Base-by-base conservation (phyloP, 2,113 vertebrate species). In the Apus apus region DNA sequence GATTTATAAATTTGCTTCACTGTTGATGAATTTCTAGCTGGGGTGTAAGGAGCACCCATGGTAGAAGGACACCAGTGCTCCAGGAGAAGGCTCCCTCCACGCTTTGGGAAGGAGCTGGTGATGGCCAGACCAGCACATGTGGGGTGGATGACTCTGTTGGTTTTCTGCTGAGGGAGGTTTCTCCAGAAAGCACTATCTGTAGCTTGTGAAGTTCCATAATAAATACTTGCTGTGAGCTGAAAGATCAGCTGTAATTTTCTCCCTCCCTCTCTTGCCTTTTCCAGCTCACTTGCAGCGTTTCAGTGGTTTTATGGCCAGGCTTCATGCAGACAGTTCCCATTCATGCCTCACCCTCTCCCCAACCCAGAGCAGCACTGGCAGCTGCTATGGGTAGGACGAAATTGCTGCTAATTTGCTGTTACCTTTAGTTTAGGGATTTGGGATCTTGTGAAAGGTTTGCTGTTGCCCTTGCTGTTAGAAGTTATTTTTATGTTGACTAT, bases 111-210 rank as follows among this genome's bases (percentile, higher is more conserved):
- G 27, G 17, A 85, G 8, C 29, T 71, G 53, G 57, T 2, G 2
- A 4, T 50, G 2, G 1, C 40, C 17, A 9, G 50, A 7, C 38
- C 17, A 21, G 10, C 16, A 11, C 3, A 0, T 0, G 0, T 0
- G 13, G 34, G 38, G 27, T 0, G 8, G 77, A 48, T 0, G 1
- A 32, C 50, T 4, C 0, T 0, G 36, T 5, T 25, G 50, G 2
- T 61, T 48, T 70, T 7, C 22, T 92, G 73, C 80, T 74, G 65
- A 70, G 77, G 60, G 61, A 70, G 73, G 56, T 70, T 91, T 32
- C 89, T 77, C 22, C 77, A 38, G 84, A 40, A 51, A 38, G 27
- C 81, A 75, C 81, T 77, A 34, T 60, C 85, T 85, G 65, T 32
- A 50, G 18, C 53, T 67, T 11, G 54, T 51, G 74, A 23, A 25